phyloP scores from a whole-genome alignment of 1,140 invertebrate species.

The Bombus turneri region DNA sequence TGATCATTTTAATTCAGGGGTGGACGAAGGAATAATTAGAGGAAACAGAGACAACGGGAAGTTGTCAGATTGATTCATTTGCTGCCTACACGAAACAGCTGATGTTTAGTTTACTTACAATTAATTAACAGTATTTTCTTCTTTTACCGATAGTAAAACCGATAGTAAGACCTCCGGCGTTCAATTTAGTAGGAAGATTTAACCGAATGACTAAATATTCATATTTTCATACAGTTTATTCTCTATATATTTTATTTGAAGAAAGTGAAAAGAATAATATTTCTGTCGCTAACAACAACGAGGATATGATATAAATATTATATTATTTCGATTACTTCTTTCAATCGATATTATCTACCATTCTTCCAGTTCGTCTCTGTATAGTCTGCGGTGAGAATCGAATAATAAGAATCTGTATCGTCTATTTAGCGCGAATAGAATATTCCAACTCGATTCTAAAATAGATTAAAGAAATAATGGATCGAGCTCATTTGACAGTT shows the following conservation, averaged over 20 bases:
- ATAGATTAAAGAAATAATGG: neutral
- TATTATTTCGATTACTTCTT: neutral
- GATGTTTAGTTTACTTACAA: neutral
- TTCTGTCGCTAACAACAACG: neutral
- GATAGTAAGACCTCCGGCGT: neutral
- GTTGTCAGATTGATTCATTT: neutral
- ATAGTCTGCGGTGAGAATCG: neutral
- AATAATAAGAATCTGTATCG: neutral
- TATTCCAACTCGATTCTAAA: neutral
- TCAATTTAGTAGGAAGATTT: neutral
- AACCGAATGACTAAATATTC: neutral
- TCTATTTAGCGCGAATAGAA: neutral
- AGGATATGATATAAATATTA: neutral
- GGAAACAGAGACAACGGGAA: neutral
- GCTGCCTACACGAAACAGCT: neutral
- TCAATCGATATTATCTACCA: neutral
- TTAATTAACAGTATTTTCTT: neutral
- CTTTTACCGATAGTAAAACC: neutral
- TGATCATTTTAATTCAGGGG: neutral
- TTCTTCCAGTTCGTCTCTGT: neutral
- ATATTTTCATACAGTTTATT: neutral
- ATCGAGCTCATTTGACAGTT: neutral
- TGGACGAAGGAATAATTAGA: slow-evolving; percentile 13
- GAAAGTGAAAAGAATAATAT: neutral
- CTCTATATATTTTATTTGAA: neutral